phyloP scores from a whole-genome alignment of 2,113 vertebrate species.

The Stegostoma tigrinum region DNA sequence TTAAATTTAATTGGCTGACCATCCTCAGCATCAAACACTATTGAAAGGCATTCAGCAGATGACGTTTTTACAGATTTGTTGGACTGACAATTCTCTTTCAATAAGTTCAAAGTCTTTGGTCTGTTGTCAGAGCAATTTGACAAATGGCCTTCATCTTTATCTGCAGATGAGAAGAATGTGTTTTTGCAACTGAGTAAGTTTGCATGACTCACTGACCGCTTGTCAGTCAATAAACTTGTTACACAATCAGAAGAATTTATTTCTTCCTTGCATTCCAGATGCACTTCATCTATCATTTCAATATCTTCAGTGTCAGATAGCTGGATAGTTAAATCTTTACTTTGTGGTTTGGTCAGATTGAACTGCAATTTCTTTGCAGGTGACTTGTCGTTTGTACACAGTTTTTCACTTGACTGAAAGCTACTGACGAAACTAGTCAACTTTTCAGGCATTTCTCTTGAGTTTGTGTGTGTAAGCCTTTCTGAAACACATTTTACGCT shows the following conservation, averaged over 20 bases:
- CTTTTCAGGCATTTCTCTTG: conserved; percentile 70
- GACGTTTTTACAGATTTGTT: conserved; percentile 60
- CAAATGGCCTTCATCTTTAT: conserved; percentile 51
- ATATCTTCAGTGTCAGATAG: conserved; percentile 69
- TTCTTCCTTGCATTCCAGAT: conserved; percentile 61
- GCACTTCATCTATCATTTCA: conserved; percentile 60
- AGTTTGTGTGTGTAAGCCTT: conserved; percentile 52
- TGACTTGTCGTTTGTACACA: conserved; percentile 48
- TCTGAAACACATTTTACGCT: conserved; percentile 48
- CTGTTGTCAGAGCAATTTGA: conserved; percentile 51
- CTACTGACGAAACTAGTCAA: conserved; percentile 62
- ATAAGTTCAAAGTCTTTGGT: conserved; percentile 60
- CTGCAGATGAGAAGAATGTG: conserved; percentile 48
- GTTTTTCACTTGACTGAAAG: conserved; percentile 58
- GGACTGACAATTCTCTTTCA: conserved; percentile 52
- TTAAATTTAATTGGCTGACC: conserved; percentile 72
- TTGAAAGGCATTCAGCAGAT: conserved; percentile 68
- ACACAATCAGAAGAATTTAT: conserved; percentile 58
- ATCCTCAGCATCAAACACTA: conserved; percentile 71
- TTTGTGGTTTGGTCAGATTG: conserved; percentile 44
- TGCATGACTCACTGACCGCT: conserved; percentile 51
- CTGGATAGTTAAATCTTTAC: conserved; percentile 51
- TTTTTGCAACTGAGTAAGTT: conserved; percentile 47
- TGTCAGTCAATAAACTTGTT: conserved; percentile 51
- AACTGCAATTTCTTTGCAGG: conserved; percentile 52